These are phyloP conservation scores for Willisornis vidua DNA, from an alignment of 2,113 vertebrate species.

Conservation along the genomic window DNA sequence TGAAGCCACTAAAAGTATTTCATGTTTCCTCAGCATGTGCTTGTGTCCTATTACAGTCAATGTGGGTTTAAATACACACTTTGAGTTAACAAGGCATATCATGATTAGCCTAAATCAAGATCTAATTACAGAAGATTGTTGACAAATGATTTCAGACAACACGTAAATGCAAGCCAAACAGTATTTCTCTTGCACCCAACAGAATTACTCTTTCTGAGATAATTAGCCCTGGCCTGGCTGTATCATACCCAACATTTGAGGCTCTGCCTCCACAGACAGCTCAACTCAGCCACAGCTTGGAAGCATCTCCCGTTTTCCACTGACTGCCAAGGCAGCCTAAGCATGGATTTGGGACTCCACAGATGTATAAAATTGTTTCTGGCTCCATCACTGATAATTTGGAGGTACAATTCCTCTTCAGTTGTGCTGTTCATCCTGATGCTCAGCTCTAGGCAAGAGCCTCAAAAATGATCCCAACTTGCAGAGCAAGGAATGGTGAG, in stretches of 20 bases:
- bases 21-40: background rate
- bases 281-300: background rate
- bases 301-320: background rate
- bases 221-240: background rate
- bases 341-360: background rate
- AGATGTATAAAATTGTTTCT: background rate
- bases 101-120: conserved; percentile 47
- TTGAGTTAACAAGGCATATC: conserved; percentile 23
- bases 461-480: background rate
- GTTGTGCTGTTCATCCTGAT: background rate
- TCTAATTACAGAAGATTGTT: conserved; percentile 33
- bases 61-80: background rate
- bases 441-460: background rate
- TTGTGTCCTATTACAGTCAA: background rate
- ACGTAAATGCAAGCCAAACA: background rate
- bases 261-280: background rate
- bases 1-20: background rate
- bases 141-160: conserved; percentile 36
- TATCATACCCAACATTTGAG: background rate
- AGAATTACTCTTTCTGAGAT: background rate
- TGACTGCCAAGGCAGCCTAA: background rate
- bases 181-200: background rate
- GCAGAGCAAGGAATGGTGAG: background rate
- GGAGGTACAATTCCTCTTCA: background rate
- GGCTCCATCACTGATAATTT: background rate